Conservation (phyloP, 2,888 invertebrate species). For the Agrotis puta region DNA sequence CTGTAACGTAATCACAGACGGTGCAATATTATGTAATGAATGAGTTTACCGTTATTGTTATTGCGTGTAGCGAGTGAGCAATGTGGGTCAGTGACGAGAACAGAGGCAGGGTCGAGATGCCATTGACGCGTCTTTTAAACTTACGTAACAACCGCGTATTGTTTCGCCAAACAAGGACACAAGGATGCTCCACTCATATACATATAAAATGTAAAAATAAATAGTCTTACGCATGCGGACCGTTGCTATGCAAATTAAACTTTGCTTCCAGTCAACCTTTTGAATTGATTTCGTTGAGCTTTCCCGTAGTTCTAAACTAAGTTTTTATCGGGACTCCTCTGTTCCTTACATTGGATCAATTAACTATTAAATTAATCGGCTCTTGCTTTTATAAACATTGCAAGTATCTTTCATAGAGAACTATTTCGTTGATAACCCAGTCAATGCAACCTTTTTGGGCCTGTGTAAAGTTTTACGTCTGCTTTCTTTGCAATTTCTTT, state of each 20-base stretch:
- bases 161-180: conserved; percentile 81
- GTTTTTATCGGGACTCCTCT: conserved; percentile 29
- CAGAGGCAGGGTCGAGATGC: conserved; percentile 89
- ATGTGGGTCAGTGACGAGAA: conserved; percentile 90
- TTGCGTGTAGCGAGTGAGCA: conserved; percentile 82
- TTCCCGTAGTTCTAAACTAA: conserved; percentile 7
- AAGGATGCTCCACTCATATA: conserved; percentile 72
- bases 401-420: conserved; percentile 45
- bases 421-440: conserved; percentile 41
- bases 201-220: conserved; percentile 63
- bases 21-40: conserved; percentile 82
- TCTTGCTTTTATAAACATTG: conserved; percentile 49
- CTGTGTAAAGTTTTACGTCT: not conserved
- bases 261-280: conserved; percentile 32
- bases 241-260: conserved; percentile 57
- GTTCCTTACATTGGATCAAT: conserved; percentile 33
- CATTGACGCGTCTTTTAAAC: conserved; percentile 85
- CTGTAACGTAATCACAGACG: conserved; percentile 75
- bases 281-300: conserved; percentile 26
- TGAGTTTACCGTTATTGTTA: conserved; percentile 85
- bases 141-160: conserved; percentile 85
- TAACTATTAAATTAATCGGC: conserved; percentile 49
- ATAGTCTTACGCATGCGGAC: conserved; percentile 57
- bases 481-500: not conserved
- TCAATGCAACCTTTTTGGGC: conserved; percentile 15